Evolutionary conservation across 1,140 invertebrate genomes (phyloP).

Genomic region (Neuroterus valhalla): DNA sequence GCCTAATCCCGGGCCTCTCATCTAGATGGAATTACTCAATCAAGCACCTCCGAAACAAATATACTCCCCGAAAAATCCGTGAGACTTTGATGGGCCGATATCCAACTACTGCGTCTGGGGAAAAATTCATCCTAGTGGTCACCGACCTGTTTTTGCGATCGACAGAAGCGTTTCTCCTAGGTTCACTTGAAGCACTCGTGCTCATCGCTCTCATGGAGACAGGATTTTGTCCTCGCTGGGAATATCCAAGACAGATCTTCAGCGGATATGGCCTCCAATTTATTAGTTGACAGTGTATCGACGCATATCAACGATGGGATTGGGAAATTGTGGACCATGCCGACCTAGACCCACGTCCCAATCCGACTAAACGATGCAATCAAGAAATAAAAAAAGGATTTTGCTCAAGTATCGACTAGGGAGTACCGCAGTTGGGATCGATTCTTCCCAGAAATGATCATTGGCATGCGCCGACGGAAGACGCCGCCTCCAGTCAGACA

Average conservation of each 20-base stretch:
- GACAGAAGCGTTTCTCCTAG: slow-evolving; percentile 34
- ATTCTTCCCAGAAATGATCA: slow-evolving; percentile 34
- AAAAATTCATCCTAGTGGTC: slow-evolving; percentile 32
- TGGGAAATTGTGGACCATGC: too few relatives aligned
- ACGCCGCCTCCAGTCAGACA: slow-evolving; percentile 39
- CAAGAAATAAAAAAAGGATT: neutral
- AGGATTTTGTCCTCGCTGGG: slow-evolving; percentile 47
- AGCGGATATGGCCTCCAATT: slow-evolving; percentile 49
- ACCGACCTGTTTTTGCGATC: slow-evolving; percentile 41
- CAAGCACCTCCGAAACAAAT: too few relatives aligned
- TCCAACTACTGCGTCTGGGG: neutral
- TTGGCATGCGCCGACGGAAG: slow-evolving; percentile 38
- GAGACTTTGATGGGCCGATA: slow-evolving; percentile 49
- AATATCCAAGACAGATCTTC: slow-evolving; percentile 46
- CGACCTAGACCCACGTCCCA: too few relatives aligned
- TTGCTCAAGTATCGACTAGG: neutral
- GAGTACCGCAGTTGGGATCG: slow-evolving; percentile 36
- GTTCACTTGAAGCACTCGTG: neutral
- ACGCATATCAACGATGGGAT: neutral
- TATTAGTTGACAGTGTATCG: neutral
- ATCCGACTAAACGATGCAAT: too few relatives aligned
- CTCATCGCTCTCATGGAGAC: neutral
- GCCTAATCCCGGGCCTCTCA: too few relatives aligned
- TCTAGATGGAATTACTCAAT: too few relatives aligned
- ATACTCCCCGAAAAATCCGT: slow-evolving; percentile 49